phyloP scores from a whole-genome alignment of 1,140 invertebrate species.

The Streblospio benedicti region DNA sequence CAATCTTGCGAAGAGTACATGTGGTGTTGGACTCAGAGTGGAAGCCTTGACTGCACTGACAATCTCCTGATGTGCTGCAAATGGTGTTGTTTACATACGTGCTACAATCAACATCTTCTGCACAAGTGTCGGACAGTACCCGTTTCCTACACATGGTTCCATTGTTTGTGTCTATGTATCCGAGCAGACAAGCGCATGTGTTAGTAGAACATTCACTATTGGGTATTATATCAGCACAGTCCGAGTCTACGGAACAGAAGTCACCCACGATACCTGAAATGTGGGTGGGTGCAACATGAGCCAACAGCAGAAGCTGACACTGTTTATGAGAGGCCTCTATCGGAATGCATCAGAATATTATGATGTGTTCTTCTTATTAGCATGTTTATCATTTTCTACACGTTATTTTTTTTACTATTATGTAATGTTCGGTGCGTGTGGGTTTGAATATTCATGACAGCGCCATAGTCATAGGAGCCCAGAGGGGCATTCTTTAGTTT shows the following conservation, averaged over 20 bases:
- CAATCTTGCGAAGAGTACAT: background rate
- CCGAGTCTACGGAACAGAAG: slow-evolving; percentile 18
- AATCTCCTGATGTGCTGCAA: background rate
- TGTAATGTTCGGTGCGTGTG: too few relatives aligned
- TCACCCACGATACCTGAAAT: slow-evolving; percentile 23
- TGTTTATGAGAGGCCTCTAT: too few relatives aligned
- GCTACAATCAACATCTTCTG: background rate
- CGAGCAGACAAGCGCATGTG: slow-evolving; percentile 10
- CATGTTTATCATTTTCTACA: too few relatives aligned
- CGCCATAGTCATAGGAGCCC: too few relatives aligned
- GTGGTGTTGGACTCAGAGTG: background rate
- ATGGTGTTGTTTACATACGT: background rate
- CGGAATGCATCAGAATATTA: too few relatives aligned
- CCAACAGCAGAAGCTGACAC: too few relatives aligned
- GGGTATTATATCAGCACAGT: slow-evolving; percentile 20
- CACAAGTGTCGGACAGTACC: background rate
- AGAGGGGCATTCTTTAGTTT: too few relatives aligned
- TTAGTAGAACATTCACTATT: slow-evolving; percentile 16
- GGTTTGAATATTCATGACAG: too few relatives aligned
- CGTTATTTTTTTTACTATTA: too few relatives aligned
- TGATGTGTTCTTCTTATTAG: too few relatives aligned
- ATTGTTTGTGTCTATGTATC: background rate
- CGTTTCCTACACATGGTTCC: background rate
- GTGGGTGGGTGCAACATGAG: too few relatives aligned
- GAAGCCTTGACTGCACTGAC: background rate